These are phyloP conservation scores for Anser brachyrhynchus DNA, from an alignment of 2,113 vertebrate species.

Conservation along the genomic window DNA sequence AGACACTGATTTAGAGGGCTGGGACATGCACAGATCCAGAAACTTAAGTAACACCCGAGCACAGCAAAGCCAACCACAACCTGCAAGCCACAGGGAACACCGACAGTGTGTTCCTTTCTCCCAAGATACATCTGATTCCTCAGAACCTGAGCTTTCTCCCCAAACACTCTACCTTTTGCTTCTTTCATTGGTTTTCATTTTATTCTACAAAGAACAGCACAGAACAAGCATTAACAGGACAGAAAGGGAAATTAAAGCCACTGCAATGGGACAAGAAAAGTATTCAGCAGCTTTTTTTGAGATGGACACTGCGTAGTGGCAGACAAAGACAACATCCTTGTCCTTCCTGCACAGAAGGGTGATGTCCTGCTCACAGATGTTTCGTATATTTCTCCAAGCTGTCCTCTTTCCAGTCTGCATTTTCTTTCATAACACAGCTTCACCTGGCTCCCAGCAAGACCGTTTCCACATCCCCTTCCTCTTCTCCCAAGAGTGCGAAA, in stretches of 20 bases:
- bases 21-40: background rate
- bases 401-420: background rate
- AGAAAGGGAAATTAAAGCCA: background rate
- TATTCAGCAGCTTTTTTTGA: background rate
- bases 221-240: background rate
- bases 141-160: background rate
- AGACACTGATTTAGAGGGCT: background rate
- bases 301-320: background rate
- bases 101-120: background rate
- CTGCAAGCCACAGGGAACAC: background rate
- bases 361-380: background rate
- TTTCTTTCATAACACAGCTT: background rate
- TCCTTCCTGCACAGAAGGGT: background rate
- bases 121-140: background rate
- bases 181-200: background rate
- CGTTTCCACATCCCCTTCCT: background rate
- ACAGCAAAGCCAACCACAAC: rapidly evolving
- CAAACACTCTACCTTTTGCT: background rate
- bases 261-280: background rate
- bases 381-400: background rate
- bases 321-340: background rate
- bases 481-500: rapidly evolving
- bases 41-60: background rate
- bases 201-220: background rate
- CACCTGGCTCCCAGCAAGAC: background rate